Base-by-base conservation (phyloP, 2,888 invertebrate genomes). In the Drosophila pseudotakahashii region DNA sequence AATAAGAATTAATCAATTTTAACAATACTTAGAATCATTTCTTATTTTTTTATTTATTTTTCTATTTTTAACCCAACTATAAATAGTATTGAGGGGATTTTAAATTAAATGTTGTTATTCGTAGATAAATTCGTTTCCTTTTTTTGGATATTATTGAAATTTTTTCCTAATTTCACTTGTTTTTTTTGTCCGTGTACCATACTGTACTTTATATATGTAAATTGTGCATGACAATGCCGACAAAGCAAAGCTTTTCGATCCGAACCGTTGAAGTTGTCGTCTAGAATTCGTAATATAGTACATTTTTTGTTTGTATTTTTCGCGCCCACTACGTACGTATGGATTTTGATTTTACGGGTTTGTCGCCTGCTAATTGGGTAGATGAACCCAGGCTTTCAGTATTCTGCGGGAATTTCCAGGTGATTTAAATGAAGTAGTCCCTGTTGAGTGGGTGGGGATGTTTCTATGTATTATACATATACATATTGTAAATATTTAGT, bases 261-360 rank as follows among this genome's bases (percentile, higher is more conserved):
- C 58, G 39, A 57, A 57, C 62, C 64, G 63, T 60, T 70, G 67
- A 42, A 64, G 78, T 68, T 72, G 78, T 85, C 73, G 81, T 60
- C 72, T 79, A 76, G 83, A 83, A 83, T 83, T 80, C 75, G 80
- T 79, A 88, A 88, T 85, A 85, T 79, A 88, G 85, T 85, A 85
- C 48, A 59, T 82, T 42, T 19, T 44, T 48, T 53, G 42, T 37
- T 14, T 54, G 11, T 34, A 41, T 61, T 75, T 78, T 75, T 39
- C 45, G 73, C 73, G 77, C 39, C 66, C 76, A 51, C 58, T 75
- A 57, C 51, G 62, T 53, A 48, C 50, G 42, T 47, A 39, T 58
- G 47, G 39, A 51, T 34, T 48, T 42, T 10, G 13, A 16, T 37
- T 50, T 44, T 48, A 44, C 62, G 62, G 63, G 32, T n/a, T 47